Percentiles rank a stretch among this genome's conserved stretches.
phyloP scores from a whole-genome alignment of 2,113 vertebrate genomes.

The Apaloderma vittatum region DNA sequence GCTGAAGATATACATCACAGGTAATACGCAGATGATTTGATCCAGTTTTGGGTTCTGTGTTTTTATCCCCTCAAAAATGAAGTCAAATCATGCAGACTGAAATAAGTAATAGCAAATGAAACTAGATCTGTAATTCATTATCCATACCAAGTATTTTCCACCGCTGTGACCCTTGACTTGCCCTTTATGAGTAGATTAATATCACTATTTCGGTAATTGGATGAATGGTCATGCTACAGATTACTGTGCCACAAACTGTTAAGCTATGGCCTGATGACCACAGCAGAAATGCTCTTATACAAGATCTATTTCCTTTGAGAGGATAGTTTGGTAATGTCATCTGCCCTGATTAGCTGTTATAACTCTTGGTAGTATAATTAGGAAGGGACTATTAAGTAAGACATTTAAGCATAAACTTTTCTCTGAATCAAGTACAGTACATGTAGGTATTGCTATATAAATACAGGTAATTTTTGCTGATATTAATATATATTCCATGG shows the following conservation, averaged over 20 bases:
- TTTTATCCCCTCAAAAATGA: not conserved
- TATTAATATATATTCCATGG: not conserved
- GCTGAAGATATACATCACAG: not conserved
- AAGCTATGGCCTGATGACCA: not conserved
- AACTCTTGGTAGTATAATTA: not conserved
- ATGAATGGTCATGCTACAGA: not conserved
- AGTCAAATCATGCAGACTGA: not conserved
- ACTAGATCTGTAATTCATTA: not conserved
- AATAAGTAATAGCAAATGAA: not conserved
- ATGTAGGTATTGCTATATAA: not conserved
- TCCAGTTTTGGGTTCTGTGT: not conserved
- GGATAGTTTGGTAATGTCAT: not conserved
- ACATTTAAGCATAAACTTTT: not conserved
- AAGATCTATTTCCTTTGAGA: not conserved
- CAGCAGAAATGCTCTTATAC: not conserved
- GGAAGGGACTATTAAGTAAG: not conserved
- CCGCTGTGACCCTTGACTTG: slow-evolving; percentile 2
- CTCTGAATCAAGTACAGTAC: not conserved
- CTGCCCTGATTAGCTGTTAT: not conserved
- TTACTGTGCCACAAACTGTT: not conserved
- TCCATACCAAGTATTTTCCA: not conserved
- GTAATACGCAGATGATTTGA: not conserved
- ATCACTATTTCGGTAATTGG: slow-evolving; percentile 2
- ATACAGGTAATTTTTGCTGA: not conserved
- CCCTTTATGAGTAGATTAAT: slow-evolving; percentile 13